phyloP scores from a whole-genome alignment of 2,797 vertebrate genomes.

The Scyliorhinus canicula region DNA sequence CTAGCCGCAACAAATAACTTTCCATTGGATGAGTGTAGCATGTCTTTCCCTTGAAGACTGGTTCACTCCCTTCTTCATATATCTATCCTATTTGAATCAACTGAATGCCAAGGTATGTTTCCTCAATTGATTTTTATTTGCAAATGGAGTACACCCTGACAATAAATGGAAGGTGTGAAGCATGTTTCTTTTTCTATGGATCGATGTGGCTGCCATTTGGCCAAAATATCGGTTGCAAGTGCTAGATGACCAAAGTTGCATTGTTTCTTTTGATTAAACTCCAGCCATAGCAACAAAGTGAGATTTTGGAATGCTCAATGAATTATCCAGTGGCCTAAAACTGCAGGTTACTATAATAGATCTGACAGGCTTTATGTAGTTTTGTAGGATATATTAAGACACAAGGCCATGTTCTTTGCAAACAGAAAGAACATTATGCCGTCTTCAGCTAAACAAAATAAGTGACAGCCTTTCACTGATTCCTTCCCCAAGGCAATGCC shows the following conservation, averaged over 20 bases:
- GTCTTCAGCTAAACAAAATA: no score
- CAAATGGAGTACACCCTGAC: no score
- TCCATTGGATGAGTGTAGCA: not conserved
- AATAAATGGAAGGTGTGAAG: no score
- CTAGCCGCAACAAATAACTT: not conserved
- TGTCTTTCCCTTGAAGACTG: not conserved
- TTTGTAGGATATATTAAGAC: not conserved
- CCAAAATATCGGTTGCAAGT: not conserved
- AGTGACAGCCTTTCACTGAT: no score
- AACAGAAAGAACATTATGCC: no score
- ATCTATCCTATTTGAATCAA: not conserved
- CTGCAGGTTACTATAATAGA: not conserved
- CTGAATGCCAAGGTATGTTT: not conserved
- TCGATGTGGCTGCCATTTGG: not conserved
- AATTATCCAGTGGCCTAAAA: not conserved
- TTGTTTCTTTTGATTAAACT: not conserved
- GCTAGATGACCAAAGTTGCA: not conserved
- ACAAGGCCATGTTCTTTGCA: no score
- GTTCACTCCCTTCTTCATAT: not conserved
- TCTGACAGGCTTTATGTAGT: not conserved
- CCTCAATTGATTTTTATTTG: no score
- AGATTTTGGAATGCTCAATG: not conserved
- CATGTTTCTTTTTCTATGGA: no score
- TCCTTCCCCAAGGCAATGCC: no score
- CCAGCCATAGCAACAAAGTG: not conserved